Conservation (phyloP, 2,113 vertebrate species). For the Pseudolaguvia tuberculata region DNA sequence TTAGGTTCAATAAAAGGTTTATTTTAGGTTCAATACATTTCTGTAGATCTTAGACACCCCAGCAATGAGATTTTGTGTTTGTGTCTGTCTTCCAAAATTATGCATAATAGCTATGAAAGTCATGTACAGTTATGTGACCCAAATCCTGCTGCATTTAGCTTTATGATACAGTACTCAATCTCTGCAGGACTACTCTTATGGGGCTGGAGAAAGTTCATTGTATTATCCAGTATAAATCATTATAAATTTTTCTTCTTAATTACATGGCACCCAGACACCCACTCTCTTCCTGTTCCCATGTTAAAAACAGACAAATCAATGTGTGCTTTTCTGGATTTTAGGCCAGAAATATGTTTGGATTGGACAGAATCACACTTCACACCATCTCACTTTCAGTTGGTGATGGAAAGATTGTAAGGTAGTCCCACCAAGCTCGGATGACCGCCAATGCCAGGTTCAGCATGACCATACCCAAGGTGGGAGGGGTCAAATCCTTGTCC, state of each 20-base stretch:
- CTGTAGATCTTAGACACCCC: constrained; percentile 63
- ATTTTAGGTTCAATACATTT: constrained; percentile 32
- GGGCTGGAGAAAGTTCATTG: constrained; percentile 59
- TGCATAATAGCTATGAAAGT: constrained; percentile 53
- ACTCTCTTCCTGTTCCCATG: too few relatives aligned
- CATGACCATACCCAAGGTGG: constrained; percentile 55
- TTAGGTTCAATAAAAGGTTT: too few relatives aligned
- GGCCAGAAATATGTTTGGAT: constrained; percentile 8
- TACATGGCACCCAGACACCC: too few relatives aligned
- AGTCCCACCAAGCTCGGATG: constrained; percentile 54
- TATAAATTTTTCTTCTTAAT: constrained; percentile 64
- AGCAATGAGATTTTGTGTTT: constrained; percentile 40
- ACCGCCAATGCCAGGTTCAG: constrained; percentile 57
- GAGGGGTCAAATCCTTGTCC: constrained; percentile 66
- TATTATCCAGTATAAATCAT: constrained; percentile 66
- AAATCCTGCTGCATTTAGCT: constrained; percentile 65
- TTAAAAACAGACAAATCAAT: constrained; percentile 20
- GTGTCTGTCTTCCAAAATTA: constrained; percentile 65
- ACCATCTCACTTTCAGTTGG: neutral
- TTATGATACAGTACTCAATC: constrained; percentile 64
- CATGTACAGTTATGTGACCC: constrained; percentile 29
- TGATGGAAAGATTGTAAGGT: constrained; percentile 34
- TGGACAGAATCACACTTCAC: neutral
- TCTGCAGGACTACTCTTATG: constrained; percentile 68
- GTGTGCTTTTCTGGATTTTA: neutral